These are phyloP conservation scores for Lathamus discolor DNA, from an alignment of 2,113 vertebrate genomes.

Conservation along the genomic window DNA sequence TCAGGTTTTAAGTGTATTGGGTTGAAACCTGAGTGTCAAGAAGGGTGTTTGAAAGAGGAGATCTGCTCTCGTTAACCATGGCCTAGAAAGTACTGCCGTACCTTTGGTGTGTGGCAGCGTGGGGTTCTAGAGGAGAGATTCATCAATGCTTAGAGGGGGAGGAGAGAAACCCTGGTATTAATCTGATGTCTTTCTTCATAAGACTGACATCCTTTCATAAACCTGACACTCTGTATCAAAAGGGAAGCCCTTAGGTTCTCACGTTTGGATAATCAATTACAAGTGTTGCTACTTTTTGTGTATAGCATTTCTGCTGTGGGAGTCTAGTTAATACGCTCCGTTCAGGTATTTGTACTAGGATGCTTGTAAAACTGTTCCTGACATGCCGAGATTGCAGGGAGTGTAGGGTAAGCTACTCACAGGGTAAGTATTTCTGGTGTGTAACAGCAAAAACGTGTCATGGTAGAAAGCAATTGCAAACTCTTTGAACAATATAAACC, in stretches of 20 bases:
- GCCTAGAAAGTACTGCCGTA: not conserved
- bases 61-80: not conserved
- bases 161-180: not conserved
- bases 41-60: not conserved
- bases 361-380: not conserved
- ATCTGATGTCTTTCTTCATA: not conserved
- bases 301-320: not conserved
- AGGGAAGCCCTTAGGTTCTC: not conserved
- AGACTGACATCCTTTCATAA: not conserved
- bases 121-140: not conserved
- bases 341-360: not conserved
- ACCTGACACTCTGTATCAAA: not conserved
- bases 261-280: not conserved
- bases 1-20: not conserved
- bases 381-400: not conserved
- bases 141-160: not conserved
- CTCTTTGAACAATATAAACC: not conserved
- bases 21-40: not conserved
- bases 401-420: not conserved
- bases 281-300: not conserved
- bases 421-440: not conserved
- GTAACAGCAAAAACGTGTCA: not conserved
- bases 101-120: fast-evolving
- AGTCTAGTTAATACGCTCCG: not conserved
- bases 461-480: not conserved